A percentile compares a stretch with the other conserved stretches of the same genome.
Evolutionary conservation across 2,113 vertebrate species (phyloP).

Genomic region (Trogon melanurus): DNA sequence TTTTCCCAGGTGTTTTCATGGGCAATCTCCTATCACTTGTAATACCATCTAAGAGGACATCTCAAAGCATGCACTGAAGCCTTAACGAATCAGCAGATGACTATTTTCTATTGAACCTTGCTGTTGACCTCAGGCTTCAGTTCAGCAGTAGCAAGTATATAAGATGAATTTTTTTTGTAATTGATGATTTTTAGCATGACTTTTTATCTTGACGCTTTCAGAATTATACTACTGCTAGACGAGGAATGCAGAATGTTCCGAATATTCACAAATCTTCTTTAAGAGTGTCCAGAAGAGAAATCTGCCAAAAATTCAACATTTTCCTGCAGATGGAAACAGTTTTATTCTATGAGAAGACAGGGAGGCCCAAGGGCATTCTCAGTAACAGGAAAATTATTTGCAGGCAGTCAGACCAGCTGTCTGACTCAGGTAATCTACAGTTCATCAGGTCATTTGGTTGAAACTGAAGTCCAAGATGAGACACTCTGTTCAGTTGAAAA

Average conservation of each 20-base stretch:
- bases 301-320: conserved; percentile 37
- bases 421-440: conserved; percentile 61
- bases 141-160: background rate
- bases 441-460: conserved; percentile 34
- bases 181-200: background rate
- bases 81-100: background rate
- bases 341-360: background rate
- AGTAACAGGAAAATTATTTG: conserved; percentile 53
- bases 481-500: background rate
- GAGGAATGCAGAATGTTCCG: background rate
- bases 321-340: conserved; percentile 36
- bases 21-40: background rate
- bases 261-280: background rate
- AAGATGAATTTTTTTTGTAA: background rate
- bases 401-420: conserved; percentile 44
- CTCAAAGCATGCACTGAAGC: background rate
- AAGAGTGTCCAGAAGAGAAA: background rate
- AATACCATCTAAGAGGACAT: background rate
- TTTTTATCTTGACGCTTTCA: background rate
- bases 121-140: background rate
- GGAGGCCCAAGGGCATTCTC: conserved; percentile 36
- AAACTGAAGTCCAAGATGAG: conserved; percentile 18
- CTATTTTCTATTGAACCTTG: background rate
- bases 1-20: background rate
- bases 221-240: background rate